Evolutionary conservation across 2,797 vertebrate species (phyloP).

Genomic region (Falco biarmicus): DNA sequence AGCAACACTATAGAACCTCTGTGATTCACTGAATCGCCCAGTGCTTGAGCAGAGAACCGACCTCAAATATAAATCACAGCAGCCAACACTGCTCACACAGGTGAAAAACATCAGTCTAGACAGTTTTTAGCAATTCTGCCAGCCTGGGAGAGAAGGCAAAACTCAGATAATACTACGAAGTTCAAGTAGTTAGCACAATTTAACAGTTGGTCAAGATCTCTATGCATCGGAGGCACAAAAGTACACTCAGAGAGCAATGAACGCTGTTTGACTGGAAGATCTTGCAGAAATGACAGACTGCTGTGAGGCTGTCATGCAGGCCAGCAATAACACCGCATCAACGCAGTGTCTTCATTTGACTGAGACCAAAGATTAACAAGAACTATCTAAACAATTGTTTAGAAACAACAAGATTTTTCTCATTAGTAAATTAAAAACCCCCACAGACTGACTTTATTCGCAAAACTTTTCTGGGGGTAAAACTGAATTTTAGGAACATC

Average conservation of each 20-base stretch:
- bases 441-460: background rate
- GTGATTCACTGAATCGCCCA: background rate
- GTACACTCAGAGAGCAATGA: background rate
- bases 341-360: background rate
- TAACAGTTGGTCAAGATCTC: background rate
- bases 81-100: background rate
- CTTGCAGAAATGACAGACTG: background rate
- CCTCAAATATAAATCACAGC: accelerated
- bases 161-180: accelerated
- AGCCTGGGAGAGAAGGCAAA: background rate
- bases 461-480: background rate
- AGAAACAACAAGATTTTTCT: background rate
- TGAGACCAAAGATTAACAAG: background rate
- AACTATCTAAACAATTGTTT: background rate
- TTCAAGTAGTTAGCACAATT: background rate
- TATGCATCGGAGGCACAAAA: background rate
- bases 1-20: background rate
- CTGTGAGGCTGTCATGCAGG: background rate
- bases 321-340: background rate
- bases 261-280: background rate
- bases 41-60: background rate
- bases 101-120: background rate
- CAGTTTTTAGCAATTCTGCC: background rate
- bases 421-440: background rate
- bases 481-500: background rate